Evolutionary conservation across 2,113 vertebrate genomes (phyloP), one percentile per base, ranked within the genome.

Genomic region (Phylloscopus trochiloides): DNA sequence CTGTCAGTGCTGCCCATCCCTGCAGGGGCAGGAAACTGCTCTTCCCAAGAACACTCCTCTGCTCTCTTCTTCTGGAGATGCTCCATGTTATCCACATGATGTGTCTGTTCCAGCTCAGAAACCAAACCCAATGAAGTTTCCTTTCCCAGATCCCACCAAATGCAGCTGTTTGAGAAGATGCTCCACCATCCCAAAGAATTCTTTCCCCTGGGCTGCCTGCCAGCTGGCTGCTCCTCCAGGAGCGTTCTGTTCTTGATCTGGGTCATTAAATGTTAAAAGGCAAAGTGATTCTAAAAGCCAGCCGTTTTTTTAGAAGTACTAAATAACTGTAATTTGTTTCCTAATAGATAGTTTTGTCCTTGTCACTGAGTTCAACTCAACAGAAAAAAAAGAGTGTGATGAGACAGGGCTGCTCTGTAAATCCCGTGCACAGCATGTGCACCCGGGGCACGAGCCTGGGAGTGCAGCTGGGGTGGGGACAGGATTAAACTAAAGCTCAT

Each of bases 201-300:
- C 87, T 66, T 14, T 80, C 42, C 67, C 86, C 86, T 50, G 84
- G 96, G 94, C 95, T 59, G 52, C 77, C 87, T 91, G 95, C 95
- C 95, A 96, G 87, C 21, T 92, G 91, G 91, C 92, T 88, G 71
- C 92, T 91, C 10, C 11, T 48, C 72, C 4, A 1, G 82, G 57
- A 94, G 90, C 47, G 1, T 90, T 95, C 95, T 96, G 96, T 94
- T 96, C 94, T 93, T 96, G 63, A 88, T 78, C 80, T 79, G 83
- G 73, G 91, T 93, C 94, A 95, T 97, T 96, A 96, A 97, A 96
- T 96, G 96, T 97, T 97, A 97, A 96, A 92, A 96, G 90, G 40
- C 88, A 94, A 89, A 97, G 78, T 54, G 94, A 79, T 94, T 89
- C 93, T 96, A 91, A 92, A 97, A 97, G 95, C 72, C 50, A 66